These are phyloP conservation scores for Tipula helvola DNA, from an alignment of 2,888 invertebrate genomes.

Conservation along the genomic window DNA sequence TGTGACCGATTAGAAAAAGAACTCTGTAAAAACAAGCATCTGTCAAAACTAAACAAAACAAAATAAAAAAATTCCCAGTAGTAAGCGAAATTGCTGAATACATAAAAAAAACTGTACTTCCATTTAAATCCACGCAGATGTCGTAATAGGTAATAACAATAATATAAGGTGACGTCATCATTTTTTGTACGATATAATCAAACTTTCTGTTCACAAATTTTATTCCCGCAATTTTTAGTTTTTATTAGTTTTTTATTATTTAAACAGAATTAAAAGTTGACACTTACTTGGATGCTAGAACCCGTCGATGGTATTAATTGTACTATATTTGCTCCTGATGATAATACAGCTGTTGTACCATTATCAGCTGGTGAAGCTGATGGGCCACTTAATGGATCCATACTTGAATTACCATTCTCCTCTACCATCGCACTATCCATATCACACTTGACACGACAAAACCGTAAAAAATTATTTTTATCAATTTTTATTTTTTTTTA, in stretches of 20 bases:
- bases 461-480: not conserved
- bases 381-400: conserved; percentile 41
- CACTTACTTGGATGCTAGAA: conserved; percentile 48
- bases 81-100: not conserved
- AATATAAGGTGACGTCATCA: conserved; percentile 6
- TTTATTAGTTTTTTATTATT: conserved; percentile 13
- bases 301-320: conserved; percentile 61
- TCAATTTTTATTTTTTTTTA: not conserved
- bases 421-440: conserved; percentile 84
- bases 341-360: conserved; percentile 37
- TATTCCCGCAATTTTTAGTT: not conserved
- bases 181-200: not conserved
- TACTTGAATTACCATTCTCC: conserved; percentile 60
- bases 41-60: not conserved
- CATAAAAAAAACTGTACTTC: not conserved
- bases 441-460: conserved; percentile 40
- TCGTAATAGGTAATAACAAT: not conserved
- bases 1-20: not conserved
- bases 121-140: not conserved
- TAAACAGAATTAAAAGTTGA: conserved; percentile 4
- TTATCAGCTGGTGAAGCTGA: conserved; percentile 39
- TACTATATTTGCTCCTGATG: conserved; percentile 60
- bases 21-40: not conserved
- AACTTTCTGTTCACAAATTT: not conserved
- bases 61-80: not conserved